Base-by-base conservation (phyloP, 2,113 vertebrate genomes). In the Microtus montanus region DNA sequence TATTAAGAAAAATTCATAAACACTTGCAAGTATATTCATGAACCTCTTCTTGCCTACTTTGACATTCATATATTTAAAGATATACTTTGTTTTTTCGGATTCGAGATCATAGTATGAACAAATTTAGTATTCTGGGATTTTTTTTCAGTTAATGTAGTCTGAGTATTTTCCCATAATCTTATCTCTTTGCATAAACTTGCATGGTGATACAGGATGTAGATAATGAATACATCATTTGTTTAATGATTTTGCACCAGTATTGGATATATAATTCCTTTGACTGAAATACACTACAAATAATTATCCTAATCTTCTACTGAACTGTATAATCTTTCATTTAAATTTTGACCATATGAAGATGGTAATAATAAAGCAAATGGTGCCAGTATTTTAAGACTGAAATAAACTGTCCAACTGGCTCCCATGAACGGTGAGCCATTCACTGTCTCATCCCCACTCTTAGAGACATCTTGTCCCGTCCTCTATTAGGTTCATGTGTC, bases 261-360 rank as follows among this genome's bases (percentile, higher is more conserved):
- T 92, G 30, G 20, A 84, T 94, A 94, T 82, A 49, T 86, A 26
- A 64, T 79, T 82, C 35, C 87, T 88, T 61, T 52, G 90, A 92
- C 79, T 87, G 75, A 79, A 75, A 87, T 70, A 2, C 47, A 61
- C 58, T 78, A 47, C 1, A 38, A 35, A 49, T 71, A 63, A 66
- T 75, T 86, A 30, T 68, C 73, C 30, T 10, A 73, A 14, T 63
- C 68, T 49, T 89, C 75, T 73, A 73, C 79, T 66, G 74, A 91
- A 70, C 89, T 95, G 70, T 79, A 35, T 38, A 64, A 73, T 14
- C 10, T 5, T 77, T 93, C 66, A 9, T 73, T 80, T 94, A 84
- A 82, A 26, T 78, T 94, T 74, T 87, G 19, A 68, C 30, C 20
- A 49, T 14, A 41, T 52, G n/a, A 78, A 49, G 87, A 74, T 70